Base-by-base conservation (phyloP, 2,888 invertebrate genomes). In the Lochmaea capreae region DNA sequence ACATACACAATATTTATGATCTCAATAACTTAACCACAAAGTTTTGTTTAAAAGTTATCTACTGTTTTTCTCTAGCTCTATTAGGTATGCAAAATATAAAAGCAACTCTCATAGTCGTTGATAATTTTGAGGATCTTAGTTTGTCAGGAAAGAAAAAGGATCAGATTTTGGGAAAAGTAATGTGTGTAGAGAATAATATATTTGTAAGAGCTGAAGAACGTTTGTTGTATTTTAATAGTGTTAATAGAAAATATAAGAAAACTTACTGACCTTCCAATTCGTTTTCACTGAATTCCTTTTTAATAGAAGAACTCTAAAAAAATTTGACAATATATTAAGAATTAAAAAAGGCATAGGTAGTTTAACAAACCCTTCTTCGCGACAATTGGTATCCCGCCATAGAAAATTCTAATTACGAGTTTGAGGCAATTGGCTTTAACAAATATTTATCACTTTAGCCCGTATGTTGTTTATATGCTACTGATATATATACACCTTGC, bases 211-310 rank as follows among this genome's bases (percentile, higher is more conserved):
- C 33, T 33, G 33, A 33, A 33, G 33, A 33, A 33, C 33, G 8
- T 26, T 26, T 26, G 26, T 26, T n/a, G n/a, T n/a, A n/a, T n/a
- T n/a, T n/a, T n/a, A n/a, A 16, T 54, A 54, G 2, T 54, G 3
- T n/a, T 5, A 52, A 52, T 52, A n/a, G 6, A 54, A 16, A 49
- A 49, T 14, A n/a, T 46, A 46, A 67, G n/a, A 58, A 58, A 61
- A 59, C 18, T 49, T 43, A 76, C 81, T 70, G 75, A 83, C 83
- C 83, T 80, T 83, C 78, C 26, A 83, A 75, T 78, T 83, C 83
- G 54, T 82, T 82, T 67, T 83, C 83, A n/a, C 76, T 80, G 72
- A 83, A 83, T 74, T 83, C 83, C 73, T 83, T 83, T 77, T 83
- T 83, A 59, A 83, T 83, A 11, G 81, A 82, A 59, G 82, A 83